Conservation (phyloP, 2,113 vertebrate genomes). For the Mus spicilegus region DNA sequence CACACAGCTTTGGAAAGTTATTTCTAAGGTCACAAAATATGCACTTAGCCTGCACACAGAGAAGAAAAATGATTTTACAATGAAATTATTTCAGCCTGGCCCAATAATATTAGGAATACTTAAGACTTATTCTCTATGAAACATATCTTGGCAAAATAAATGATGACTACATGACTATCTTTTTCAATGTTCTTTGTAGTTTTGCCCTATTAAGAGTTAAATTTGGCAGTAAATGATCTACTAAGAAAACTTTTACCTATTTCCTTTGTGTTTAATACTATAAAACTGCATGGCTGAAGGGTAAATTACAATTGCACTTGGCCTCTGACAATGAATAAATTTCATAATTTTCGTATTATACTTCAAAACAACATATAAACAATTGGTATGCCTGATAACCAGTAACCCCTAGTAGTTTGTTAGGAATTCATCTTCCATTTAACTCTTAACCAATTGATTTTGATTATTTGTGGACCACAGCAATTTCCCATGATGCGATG, state of each 20-base stretch:
- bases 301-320: constrained; percentile 31
- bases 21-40: constrained; percentile 80
- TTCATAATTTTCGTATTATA: constrained; percentile 9
- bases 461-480: constrained; percentile 72
- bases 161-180: constrained; percentile 57
- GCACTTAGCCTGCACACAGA: constrained; percentile 77
- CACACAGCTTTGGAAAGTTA: constrained; percentile 79
- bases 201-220: constrained; percentile 50
- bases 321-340: constrained; percentile 43
- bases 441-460: constrained; percentile 68
- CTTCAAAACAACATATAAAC: constrained; percentile 55
- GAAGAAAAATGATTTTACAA: constrained; percentile 79
- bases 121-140: constrained; percentile 57
- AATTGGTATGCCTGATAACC: constrained; percentile 48
- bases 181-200: constrained; percentile 38
- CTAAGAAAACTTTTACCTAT: constrained; percentile 15
- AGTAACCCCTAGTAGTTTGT: constrained; percentile 65
- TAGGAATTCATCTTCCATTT: constrained; percentile 67
- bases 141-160: constrained; percentile 60
- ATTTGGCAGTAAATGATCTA: constrained; percentile 36
- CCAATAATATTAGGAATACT: constrained; percentile 66
- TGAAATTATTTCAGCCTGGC: constrained; percentile 79
- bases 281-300: not conserved
- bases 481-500: constrained; percentile 79
- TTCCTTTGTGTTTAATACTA: not conserved